Percentiles rank a stretch among this genome's conserved stretches.
Evolutionary conservation across 2,113 vertebrate genomes (phyloP).

Genomic region (Rhynchomys soricoides): DNA sequence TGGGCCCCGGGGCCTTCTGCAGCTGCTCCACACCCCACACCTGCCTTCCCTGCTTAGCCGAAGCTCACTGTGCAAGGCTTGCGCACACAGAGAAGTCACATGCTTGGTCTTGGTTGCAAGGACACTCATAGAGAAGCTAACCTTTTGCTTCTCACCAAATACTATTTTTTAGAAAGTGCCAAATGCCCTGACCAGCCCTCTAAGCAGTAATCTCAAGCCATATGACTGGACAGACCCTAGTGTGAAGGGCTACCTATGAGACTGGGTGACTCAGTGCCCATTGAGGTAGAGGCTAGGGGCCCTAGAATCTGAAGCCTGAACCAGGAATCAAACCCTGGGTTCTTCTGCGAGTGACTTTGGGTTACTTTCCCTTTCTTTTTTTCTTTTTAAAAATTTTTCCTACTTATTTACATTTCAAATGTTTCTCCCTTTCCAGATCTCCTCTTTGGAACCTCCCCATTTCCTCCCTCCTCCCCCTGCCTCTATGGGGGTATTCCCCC

Average conservation of each 20-base stretch:
- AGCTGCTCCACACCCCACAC: rapidly evolving
- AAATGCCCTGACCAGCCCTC: no score
- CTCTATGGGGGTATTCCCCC: no score
- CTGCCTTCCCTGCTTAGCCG: neutral
- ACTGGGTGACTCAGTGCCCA: neutral
- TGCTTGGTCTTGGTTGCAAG: neutral
- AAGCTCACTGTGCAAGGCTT: neutral
- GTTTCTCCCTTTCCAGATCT: no score
- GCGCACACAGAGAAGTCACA: neutral
- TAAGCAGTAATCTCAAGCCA: neutral
- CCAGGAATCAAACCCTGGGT: neutral
- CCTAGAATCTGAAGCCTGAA: neutral
- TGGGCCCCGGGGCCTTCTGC: neutral
- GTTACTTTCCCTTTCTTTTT: neutral
- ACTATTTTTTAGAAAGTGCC: neutral
- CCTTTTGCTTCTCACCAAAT: neutral
- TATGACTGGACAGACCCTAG: neutral
- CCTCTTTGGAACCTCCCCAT: no score
- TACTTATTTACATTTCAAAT: no score
- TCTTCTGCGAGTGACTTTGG: neutral
- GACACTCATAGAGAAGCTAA: neutral
- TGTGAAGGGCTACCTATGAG: neutral
- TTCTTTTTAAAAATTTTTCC: no score
- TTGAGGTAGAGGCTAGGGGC: neutral
- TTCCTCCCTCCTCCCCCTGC: no score